Percentiles rank a stretch among this genome's conserved stretches.
phyloP scores from a whole-genome alignment of 2,797 vertebrate species.

The Paramormyrops hopkinsi region DNA sequence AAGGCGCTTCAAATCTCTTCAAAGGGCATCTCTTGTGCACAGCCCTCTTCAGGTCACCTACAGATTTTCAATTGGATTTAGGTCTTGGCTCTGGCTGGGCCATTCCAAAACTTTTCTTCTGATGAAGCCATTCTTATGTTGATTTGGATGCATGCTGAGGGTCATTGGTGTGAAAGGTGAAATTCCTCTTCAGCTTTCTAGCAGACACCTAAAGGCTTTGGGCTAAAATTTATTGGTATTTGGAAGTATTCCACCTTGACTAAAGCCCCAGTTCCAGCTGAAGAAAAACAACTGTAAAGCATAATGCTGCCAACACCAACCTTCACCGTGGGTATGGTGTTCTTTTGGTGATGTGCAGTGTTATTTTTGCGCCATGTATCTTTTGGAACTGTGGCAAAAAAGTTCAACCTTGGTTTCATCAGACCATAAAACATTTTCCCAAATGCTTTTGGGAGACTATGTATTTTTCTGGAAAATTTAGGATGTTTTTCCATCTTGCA shows the following conservation, averaged over 20 bases:
- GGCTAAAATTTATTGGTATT: no score
- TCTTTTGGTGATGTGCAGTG: neutral
- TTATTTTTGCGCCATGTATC: neutral
- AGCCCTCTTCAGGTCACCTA: neutral
- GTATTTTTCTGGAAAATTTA: neutral
- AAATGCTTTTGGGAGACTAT: neutral
- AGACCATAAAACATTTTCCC: neutral
- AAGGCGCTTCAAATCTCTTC: neutral
- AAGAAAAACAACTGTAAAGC: neutral
- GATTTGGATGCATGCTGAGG: neutral
- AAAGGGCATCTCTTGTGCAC: neutral
- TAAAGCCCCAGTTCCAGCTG: neutral
- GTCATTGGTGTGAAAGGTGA: neutral
- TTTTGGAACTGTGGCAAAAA: neutral
- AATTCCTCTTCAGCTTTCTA: neutral
- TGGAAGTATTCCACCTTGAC: neutral
- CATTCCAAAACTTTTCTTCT: neutral
- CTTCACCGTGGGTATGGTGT: neutral
- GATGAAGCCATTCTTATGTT: neutral
- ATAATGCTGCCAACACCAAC: neutral
- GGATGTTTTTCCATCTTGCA: neutral
- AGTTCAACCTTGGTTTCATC: neutral
- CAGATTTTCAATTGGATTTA: neutral
- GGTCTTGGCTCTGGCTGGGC: neutral
- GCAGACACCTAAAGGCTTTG: neutral